Evolutionary conservation across 1,140 invertebrate genomes (phyloP).

Genomic region (Drosophila nikananu): DNA sequence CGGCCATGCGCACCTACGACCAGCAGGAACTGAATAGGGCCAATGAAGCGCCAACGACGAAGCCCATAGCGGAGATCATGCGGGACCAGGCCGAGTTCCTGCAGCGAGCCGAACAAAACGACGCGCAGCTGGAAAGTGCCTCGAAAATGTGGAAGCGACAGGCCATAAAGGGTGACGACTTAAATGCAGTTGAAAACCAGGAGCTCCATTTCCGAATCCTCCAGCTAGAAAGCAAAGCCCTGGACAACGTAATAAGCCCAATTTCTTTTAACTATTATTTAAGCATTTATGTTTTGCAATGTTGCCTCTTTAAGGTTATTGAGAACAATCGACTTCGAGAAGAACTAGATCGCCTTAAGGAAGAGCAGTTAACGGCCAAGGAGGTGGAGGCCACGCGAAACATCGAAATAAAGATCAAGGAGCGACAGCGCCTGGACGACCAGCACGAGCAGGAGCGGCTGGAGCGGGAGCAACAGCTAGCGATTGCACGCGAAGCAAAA

Average conservation of each 20-base stretch:
- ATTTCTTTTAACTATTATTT: neutral
- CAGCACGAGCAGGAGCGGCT: conserved; percentile 84
- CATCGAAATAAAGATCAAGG: conserved; percentile 83
- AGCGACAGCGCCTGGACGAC: conserved; percentile 85
- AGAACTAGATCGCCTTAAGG: conserved; percentile 86
- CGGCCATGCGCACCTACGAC: conserved; percentile 86
- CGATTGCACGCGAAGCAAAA: conserved; percentile 82
- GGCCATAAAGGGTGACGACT: conserved; percentile 85
- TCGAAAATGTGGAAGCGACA: conserved; percentile 84
- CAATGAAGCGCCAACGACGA: conserved; percentile 4
- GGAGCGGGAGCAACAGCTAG: conserved; percentile 84
- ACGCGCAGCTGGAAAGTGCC: conserved; percentile 86
- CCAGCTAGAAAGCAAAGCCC: conserved; percentile 87
- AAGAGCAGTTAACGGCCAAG: conserved; percentile 37
- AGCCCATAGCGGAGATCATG: conserved; percentile 86
- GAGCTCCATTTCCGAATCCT: conserved; percentile 87
- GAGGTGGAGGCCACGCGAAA: conserved; percentile 67
- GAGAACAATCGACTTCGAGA: conserved; percentile 86
- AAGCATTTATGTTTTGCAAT: neutral
- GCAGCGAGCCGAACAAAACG: conserved; percentile 86
- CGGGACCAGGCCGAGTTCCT: conserved; percentile 87
- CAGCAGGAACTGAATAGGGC: conserved; percentile 59
- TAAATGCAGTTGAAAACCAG: conserved; percentile 86
- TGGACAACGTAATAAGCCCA: conserved; percentile 86
- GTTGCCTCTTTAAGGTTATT: conserved; percentile 82